Base-by-base conservation (phyloP, 2,113 vertebrate species). In the Albula glossodonta region DNA sequence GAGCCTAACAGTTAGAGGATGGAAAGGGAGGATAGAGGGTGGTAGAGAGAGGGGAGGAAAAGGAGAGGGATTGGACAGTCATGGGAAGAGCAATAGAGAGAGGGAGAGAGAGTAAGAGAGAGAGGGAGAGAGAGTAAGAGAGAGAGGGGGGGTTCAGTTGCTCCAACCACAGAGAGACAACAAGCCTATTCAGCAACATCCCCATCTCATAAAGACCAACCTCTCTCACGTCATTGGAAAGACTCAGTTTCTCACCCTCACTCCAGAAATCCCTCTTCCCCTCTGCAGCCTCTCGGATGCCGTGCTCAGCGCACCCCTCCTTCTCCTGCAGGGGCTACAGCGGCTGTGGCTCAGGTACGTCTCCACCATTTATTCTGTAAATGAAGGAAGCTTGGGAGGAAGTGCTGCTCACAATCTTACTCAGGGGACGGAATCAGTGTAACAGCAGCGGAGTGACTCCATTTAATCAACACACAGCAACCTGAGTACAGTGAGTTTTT, bases 91-190 rank as follows among this genome's bases (percentile, higher is more conserved):
- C 57, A 82, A 60, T 82, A 86, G 87, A 51, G 60, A 81, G 87
- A 87, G 82, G 22, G 80, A 0, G 84, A 84, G 74, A 79, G 2
- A 56, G 41, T 60, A 74, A 57, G 51, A 85, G 53, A 79, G 83
- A 79, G 83, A 7, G 82, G 4, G 49, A 70, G 66, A 19, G 15
- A 78, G 51, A 57, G n/a, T 13, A 25, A 15, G 7, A 84, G 22
- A 13, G 53, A 81, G 84, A 87, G 19, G 88, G 78, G 88, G 91
- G 90, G 78, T 88, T 31, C 93, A 89, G 90, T 63, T 87, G 86
- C 51, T 41, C 53, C 84, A n/a, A 87, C 89, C 53, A 88, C 86
- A 78, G 31, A 83, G 77, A 82, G 77, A 82, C 86, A 87, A 81
- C 12, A 81, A 6, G 31, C 89, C 88, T 25, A 19, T 87, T 83